phyloP scores from a whole-genome alignment of 2,888 invertebrate genomes.

The Therioaphis trifolii region DNA sequence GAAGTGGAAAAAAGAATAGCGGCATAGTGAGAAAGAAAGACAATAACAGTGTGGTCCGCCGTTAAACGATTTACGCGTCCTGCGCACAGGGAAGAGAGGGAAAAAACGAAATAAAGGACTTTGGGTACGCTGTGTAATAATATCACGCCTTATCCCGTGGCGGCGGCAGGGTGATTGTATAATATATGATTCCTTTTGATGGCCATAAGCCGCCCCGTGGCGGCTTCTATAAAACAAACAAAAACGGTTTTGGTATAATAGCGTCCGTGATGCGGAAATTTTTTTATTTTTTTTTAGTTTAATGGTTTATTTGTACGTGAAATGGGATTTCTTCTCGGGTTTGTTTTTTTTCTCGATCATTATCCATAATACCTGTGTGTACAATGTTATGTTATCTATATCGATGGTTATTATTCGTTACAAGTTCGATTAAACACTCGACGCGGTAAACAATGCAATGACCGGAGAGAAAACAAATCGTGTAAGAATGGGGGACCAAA shows the following conservation, averaged over 20 bases:
- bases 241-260: slow-evolving; percentile 45
- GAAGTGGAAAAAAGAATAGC: no score
- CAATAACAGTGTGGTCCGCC: slow-evolving; percentile 13
- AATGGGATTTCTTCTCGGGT: slow-evolving; percentile 52
- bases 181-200: slow-evolving; percentile 50
- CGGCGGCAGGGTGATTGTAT: slow-evolving; percentile 1
- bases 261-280: slow-evolving; percentile 59
- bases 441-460: slow-evolving; percentile 32
- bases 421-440: slow-evolving; percentile 49
- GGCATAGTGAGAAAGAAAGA: neutral
- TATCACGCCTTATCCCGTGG: slow-evolving; percentile 38
- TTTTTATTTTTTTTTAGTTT: slow-evolving; percentile 15
- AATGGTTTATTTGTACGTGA: slow-evolving; percentile 62
- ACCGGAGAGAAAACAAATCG: slow-evolving; percentile 33
- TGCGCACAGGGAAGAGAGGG: neutral
- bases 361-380: neutral
- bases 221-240: slow-evolving; percentile 62
- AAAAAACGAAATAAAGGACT: slow-evolving; percentile 23
- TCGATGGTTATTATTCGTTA: slow-evolving; percentile 30
- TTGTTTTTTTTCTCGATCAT: neutral
- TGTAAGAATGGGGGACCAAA: neutral
- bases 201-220: slow-evolving; percentile 38
- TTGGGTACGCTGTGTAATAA: neutral
- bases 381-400: neutral
- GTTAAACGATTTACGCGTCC: slow-evolving; percentile 57